phyloP scores from a whole-genome alignment of 1,140 invertebrate species.

The Zaprionus ghesquierei region DNA sequence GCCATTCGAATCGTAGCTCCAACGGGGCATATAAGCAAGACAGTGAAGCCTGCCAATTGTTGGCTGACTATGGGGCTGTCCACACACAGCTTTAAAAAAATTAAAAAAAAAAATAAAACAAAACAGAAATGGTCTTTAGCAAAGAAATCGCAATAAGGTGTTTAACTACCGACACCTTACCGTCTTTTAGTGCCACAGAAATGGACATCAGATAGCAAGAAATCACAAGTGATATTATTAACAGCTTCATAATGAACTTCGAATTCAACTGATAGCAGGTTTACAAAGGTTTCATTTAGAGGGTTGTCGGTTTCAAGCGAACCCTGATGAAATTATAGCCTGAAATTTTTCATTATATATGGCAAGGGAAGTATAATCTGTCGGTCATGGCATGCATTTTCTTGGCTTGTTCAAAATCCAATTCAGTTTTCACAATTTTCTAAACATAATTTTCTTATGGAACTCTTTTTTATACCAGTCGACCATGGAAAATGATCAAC shows the following conservation, averaged over 20 bases:
- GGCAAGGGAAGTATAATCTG: not conserved
- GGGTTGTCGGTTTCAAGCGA: not conserved
- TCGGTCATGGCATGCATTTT: no score
- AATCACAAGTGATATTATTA: not conserved
- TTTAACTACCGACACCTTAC: not conserved
- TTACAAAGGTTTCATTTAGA: not conserved
- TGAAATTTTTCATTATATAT: not conserved
- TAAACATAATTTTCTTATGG: no score
- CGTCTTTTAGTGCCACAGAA: not conserved
- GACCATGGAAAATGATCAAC: no score
- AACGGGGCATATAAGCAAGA: fast-evolving
- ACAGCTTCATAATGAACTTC: not conserved
- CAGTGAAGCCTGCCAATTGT: no score
- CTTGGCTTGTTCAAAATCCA: no score
- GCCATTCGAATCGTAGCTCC: not conserved
- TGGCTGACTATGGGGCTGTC: not conserved
- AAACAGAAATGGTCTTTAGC: no score
- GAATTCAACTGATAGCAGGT: not conserved
- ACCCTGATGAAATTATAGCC: not conserved
- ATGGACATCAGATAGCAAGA: not conserved
- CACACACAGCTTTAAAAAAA: not conserved
- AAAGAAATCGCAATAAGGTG: not conserved
- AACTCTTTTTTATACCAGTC: no score
- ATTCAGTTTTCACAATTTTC: no score
- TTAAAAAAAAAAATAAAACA: no score